Percentiles rank a stretch among this genome's conserved stretches.
These are phyloP conservation scores for Neolamprologus brichardi DNA, from an alignment of 2,113 vertebrate species.

Conservation along the genomic window DNA sequence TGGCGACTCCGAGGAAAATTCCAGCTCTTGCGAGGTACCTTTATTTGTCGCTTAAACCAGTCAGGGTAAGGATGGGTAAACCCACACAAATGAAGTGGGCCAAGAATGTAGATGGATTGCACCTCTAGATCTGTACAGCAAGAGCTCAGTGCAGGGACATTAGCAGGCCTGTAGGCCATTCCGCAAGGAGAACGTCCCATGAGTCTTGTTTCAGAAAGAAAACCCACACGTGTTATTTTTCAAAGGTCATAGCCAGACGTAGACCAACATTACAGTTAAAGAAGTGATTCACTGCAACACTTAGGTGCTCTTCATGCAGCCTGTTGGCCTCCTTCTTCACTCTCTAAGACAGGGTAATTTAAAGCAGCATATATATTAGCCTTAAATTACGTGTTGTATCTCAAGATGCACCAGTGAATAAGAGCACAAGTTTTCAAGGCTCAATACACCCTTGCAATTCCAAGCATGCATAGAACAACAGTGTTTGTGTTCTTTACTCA, in stretches of 20 bases:
- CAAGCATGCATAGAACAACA: neutral
- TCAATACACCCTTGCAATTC: neutral
- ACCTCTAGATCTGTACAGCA: neutral
- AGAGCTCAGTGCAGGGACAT: neutral
- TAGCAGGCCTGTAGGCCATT: slow-evolving; percentile 3
- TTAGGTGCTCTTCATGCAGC: neutral
- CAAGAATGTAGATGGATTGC: neutral
- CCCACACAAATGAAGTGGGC: neutral
- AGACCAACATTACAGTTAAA: slow-evolving; percentile 17
- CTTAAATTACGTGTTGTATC: neutral
- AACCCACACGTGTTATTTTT: slow-evolving; percentile 41
- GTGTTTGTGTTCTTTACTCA: neutral
- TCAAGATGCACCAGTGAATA: neutral
- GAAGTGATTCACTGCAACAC: slow-evolving; percentile 11
- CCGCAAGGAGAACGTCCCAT: slow-evolving; percentile 10
- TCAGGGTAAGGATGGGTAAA: neutral
- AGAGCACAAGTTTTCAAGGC: neutral
- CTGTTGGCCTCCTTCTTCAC: neutral
- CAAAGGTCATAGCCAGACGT: slow-evolving; percentile 46
- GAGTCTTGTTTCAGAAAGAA: slow-evolving; percentile 37
- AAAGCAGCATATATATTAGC: slow-evolving; percentile 8
- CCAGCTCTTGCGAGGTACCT: slow-evolving; percentile 3
- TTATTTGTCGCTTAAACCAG: slow-evolving; percentile 11
- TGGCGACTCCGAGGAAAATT: slow-evolving; percentile 20
- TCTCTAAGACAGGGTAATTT: neutral